Base-by-base conservation (phyloP, 2,113 vertebrate species). In the Meleagris gallopavo region DNA sequence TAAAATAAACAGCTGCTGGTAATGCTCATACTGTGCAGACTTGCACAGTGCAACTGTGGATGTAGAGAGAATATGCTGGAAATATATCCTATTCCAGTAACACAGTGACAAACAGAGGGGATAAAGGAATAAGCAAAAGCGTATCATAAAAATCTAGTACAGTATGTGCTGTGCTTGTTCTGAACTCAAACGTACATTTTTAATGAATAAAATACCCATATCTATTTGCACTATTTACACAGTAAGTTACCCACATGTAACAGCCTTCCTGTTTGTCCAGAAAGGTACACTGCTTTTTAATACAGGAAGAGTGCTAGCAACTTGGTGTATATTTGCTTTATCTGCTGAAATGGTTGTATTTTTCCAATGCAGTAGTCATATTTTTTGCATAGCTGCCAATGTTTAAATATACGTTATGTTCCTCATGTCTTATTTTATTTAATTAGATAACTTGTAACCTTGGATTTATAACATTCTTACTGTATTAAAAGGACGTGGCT, bases 381-480 rank as follows among this genome's bases (percentile, higher is more conserved):
- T 86, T 89, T 91, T 91, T 91, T 86, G 60, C 64, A 91, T 78
- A 95, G 94, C 96, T 97, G 95, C 94, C 97, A 93, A 77, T 81
- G 46, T 90, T 70, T 81, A 82, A 74, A 76, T 46, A 50, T 65
- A 78, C 10, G 10, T 48, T 46, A 12, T 94, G 6, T 91, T 30
- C 91, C 77, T 30, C 34, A 40, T 78, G 57, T 90, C 17, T 86
- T 93, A 71, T 93, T 13, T 58, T 91, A 91, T 96, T 96, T 96
- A 97, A 97, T 87, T 91, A 95, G 91, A 84, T 70, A 57, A 58
- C 76, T 62, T 45, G 34, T n/a, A 92, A 86, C 27, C 32, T 40
- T 57, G 20, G 29, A 27, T 43, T 69, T 69, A 27, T 6, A 77
- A 43, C 41, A 2, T 27, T 75, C 94, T 73, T 95, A 67, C 27